Evolutionary conservation across 2,113 vertebrate genomes (phyloP), one percentile per base, ranked within the genome.

Genomic region (Dermatemys mawii): DNA sequence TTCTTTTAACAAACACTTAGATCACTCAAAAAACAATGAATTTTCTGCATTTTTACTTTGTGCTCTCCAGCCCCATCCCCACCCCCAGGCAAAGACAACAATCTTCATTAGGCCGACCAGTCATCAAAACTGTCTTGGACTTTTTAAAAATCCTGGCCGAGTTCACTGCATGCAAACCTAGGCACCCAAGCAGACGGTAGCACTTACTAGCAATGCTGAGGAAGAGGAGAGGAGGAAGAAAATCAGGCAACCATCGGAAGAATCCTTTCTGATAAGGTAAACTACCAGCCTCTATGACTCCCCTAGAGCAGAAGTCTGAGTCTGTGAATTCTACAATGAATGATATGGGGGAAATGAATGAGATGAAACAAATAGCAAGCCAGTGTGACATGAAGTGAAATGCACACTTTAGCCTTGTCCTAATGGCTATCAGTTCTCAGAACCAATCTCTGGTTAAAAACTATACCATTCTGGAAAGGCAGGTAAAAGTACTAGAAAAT

Each of bases 121-220:
- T 67, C 87, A 94, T 81, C 51, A 94, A 87, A 84, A 78, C 55
- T 3, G 0, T 24, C 88, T 26, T 51, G 90, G 75, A 12, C 85
- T 49, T 81, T 88, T 5, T 0, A 22, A 94, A 94, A 60, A 86
- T 88, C 80, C 85, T 92, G 86, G 76, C 46, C 83, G 89, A 76
- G 38, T 46, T 93, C 92, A 73, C 22, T 75, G 16, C 1, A 0
- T 27, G n/a, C 83, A 92, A 35, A 48, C 84, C 63, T 82, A 87
- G 82, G 79, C 86, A 91, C 70, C 53, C 57, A 90, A 82, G 55
- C 95, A 97, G 94, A 92, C 95, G 95, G 95, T 94, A 97, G 84
- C 84, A 95, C 84, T 97, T 97, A 94, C 32, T 95, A 90, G 92
- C 80, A 51, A 50, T 95, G 87, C 79, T 93, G 92, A 90, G 92